These are phyloP conservation scores for Scaptomyza montana DNA, from an alignment of 1,140 invertebrate genomes.

Conservation along the genomic window DNA sequence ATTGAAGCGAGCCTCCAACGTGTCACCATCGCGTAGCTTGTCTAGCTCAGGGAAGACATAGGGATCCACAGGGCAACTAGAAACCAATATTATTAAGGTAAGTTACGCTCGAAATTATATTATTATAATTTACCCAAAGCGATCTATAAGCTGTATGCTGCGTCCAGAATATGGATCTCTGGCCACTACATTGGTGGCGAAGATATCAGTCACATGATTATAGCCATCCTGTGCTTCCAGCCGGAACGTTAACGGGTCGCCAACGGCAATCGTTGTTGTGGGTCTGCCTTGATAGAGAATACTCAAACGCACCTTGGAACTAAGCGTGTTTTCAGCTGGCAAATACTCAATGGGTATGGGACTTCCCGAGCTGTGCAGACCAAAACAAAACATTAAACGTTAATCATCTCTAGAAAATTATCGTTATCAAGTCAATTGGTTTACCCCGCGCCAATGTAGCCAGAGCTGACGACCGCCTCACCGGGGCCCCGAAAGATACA, in stretches of 20 bases:
- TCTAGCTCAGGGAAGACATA: conserved; percentile 96
- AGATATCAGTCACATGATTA: conserved; percentile 94
- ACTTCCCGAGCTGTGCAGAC: conserved; percentile 89
- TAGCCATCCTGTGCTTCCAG: conserved; percentile 95
- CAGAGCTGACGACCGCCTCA: conserved; percentile 95
- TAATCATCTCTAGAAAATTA: conserved; percentile 9
- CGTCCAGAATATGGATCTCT: conserved; percentile 95
- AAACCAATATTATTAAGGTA: not conserved
- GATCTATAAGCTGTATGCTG: conserved; percentile 94
- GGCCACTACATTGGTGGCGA: conserved; percentile 96
- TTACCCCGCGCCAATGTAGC: conserved; percentile 96
- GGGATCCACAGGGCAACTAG: conserved; percentile 93
- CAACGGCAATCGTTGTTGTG: conserved; percentile 96
- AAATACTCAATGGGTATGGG: conserved; percentile 96
- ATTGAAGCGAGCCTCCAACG: conserved; percentile 95
- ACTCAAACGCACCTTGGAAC: conserved; percentile 92
- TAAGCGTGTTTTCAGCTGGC: conserved; percentile 94
- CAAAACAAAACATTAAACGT: conserved; percentile 1
- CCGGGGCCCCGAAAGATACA: conserved; percentile 95
- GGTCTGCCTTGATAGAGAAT: conserved; percentile 95
- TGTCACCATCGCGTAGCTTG: conserved; percentile 92
- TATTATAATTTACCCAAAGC: conserved; percentile 86
- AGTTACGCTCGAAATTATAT: not conserved
- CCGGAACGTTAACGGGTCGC: conserved; percentile 95
- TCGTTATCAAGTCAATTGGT: not conserved